phyloP scores from a whole-genome alignment of 2,888 invertebrate species.

The Synergus laeviventris region DNA sequence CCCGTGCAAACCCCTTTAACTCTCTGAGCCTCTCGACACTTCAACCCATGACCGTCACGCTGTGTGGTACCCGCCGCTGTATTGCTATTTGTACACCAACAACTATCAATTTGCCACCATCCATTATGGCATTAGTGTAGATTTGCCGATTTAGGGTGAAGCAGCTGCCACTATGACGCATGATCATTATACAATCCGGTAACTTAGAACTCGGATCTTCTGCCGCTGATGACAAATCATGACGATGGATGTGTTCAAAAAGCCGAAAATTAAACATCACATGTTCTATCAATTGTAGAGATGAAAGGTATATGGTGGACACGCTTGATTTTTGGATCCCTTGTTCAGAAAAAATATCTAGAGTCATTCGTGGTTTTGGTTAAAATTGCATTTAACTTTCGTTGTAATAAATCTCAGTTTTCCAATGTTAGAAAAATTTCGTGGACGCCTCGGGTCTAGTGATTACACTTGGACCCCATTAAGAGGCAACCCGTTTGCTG shows the following conservation, averaged over 20 bases:
- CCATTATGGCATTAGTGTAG: conserved; percentile 65
- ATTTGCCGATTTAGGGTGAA: conserved; percentile 56
- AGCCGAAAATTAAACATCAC: background rate
- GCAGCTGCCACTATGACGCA: conserved; percentile 15
- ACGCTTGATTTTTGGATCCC: too few relatives aligned
- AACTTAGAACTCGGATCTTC: background rate
- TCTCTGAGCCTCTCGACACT: conserved; percentile 54
- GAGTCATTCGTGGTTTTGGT: too few relatives aligned
- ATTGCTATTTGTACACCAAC: conserved; percentile 66
- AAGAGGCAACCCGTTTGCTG: too few relatives aligned
- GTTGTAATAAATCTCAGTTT: too few relatives aligned
- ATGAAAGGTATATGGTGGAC: background rate
- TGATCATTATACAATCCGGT: conserved; percentile 8
- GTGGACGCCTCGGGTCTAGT: too few relatives aligned
- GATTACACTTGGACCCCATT: too few relatives aligned
- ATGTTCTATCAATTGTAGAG: background rate
- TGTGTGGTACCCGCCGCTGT: conserved; percentile 54
- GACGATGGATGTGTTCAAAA: background rate
- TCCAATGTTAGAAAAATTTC: too few relatives aligned
- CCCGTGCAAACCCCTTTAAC: conserved; percentile 54
- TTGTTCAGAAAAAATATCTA: too few relatives aligned
- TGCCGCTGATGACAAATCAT: background rate
- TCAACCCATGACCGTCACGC: conserved; percentile 53
- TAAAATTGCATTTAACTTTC: too few relatives aligned
- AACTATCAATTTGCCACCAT: conserved; percentile 69